Percentiles rank a stretch among this genome's conserved stretches.
These are phyloP conservation scores for Empidonax alnorum DNA, from an alignment of 2,113 vertebrate genomes.

Conservation along the genomic window DNA sequence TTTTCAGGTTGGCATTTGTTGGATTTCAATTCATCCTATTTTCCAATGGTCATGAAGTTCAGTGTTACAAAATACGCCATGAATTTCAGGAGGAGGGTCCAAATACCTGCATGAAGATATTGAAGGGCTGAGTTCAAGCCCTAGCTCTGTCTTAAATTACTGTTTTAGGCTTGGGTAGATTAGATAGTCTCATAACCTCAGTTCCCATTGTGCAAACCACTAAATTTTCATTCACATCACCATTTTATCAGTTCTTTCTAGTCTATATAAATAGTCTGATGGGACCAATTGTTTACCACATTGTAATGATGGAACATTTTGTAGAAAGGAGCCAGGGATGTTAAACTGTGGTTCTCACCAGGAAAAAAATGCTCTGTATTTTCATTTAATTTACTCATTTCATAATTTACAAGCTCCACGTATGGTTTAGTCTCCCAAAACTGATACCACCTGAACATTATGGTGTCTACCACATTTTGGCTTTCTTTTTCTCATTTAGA, in stretches of 20 bases:
- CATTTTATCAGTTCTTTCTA: not conserved
- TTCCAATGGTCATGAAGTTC: not conserved
- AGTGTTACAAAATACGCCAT: not conserved
- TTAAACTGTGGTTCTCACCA: not conserved
- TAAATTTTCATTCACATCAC: not conserved
- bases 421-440: not conserved
- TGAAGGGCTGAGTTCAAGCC: not conserved
- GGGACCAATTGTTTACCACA: not conserved
- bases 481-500: not conserved
- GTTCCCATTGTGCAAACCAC: not conserved
- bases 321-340: not conserved
- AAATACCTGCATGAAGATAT: not conserved
- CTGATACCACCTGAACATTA: not conserved
- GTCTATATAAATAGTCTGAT: not conserved
- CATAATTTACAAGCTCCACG: not conserved
- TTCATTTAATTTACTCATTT: not conserved
- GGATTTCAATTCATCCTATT: not conserved
- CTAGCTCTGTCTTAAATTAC: not conserved
- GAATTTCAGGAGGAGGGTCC: not conserved
- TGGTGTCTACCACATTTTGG: not conserved
- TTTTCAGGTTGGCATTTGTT: not conserved
- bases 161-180: not conserved
- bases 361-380: not conserved
- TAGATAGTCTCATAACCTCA: not conserved
- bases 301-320: not conserved